Base-by-base conservation (phyloP, 2,888 invertebrate species). In the Drosophila fulvimacula region DNA sequence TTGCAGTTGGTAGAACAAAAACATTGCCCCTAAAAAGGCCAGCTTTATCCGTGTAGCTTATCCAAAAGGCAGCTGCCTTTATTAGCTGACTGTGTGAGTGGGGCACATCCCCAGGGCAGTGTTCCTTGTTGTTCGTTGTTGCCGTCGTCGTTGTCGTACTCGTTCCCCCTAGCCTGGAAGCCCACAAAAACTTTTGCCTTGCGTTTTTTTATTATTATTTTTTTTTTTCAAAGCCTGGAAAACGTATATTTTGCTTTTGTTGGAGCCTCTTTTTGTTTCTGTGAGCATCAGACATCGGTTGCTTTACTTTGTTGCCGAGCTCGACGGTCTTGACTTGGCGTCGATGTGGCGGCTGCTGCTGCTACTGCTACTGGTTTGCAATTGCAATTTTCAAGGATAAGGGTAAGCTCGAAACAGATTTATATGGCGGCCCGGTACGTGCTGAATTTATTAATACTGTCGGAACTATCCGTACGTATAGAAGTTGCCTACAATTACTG, bases 351-450 rank as follows among this genome's bases (percentile, higher is more conserved):
- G 60, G 64, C 70, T 71, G 73, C 55, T 62, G 15, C 19, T 66
- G 56, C 66, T 41, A 5, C 24, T 52, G 60, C 53, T 46, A 48
- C 65, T 76, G 73, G 68, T 71, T 74, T 88, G 79, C 87, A 81
- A 82, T 79, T 90, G 90, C 88, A 89, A 81, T 91, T 90, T 88
- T 90, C 90, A 91, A 90, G 90, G 89, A 89, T 76, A 76, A 63
- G 73, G 59, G 57, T 89, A 82, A 82, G 82, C 82, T 82, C 82
- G 82, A 84, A 84, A 79, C 81, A 81, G 81, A 83, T 87, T 88
- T 86, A 80, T 82, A 82, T 77, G 69, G 70, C 76, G 87, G 75
- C 78, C 76, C 73, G 81, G 74, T 88, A 89, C 81, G 87, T 87
- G 85, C 80, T 61, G 55, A 81, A 86, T 85, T 83, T 89, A 89